Evolutionary conservation across 2,888 invertebrate genomes (phyloP), one percentile per base, ranked within the genome.

Genomic region (Drosophila pseudotakahashii): DNA sequence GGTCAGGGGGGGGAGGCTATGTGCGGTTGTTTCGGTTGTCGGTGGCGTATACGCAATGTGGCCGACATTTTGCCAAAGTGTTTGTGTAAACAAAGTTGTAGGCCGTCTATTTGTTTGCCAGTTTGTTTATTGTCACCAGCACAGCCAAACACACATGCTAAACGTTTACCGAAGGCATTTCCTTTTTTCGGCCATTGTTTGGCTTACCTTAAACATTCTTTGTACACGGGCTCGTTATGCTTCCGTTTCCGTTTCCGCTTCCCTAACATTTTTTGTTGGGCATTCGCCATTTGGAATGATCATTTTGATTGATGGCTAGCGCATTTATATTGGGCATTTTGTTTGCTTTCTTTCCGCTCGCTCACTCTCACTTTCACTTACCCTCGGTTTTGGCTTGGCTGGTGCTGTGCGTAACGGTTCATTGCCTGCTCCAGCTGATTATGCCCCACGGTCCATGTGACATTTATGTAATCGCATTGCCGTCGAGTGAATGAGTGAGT

Each of bases 31-130:
- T 47, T 47, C 37, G 50, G 70, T 70, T 61, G 54, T 68, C 57
- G 54, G 66, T 81, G 88, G 81, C 85, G 85, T 81, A 84, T 81
- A 81, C 85, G 88, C 85, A 81, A 84, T 78, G 85, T 76, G 79
- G 79, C 77, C 71, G 76, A 76, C 79, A 66, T 73, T 76, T 78
- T 87, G 76, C 76, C 81, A 70, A 70, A 64, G 73, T 82, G 87
- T 86, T 86, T 82, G 89, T 77, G 70, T 86, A 86, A 86, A 88
- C 81, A 86, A 86, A 82, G 70, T 79, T 79, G 87, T 69, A 68
- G 71, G 88, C 73, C 86, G 67, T 73, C 83, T 77, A 88, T 82
- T 82, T 88, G 81, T 82, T 73, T 51, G 82, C 69, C 72, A 72
- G 70, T 41, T 84, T 84, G 78, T 80, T 80, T 83, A 87, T 81